Evolutionary conservation across 1,140 invertebrate genomes (phyloP).

Genomic region (Anastrepha obliqua): DNA sequence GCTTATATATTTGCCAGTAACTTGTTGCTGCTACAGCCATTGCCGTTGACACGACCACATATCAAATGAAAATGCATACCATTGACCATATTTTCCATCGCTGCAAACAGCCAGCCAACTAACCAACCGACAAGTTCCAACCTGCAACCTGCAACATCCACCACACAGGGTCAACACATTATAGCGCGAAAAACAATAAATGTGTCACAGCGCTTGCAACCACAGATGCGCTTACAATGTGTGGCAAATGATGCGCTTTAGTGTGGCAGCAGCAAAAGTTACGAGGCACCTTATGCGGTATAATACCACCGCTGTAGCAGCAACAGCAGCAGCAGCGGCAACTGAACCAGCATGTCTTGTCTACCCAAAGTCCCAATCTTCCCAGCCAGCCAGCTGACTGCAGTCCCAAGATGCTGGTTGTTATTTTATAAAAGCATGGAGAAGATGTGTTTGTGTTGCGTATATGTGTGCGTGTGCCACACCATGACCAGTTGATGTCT

Average conservation of each 20-base stretch:
- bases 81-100: neutral
- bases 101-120: neutral
- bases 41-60: too few relatives aligned
- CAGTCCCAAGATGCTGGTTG: neutral
- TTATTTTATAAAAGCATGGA: neutral
- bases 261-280: conserved; percentile 18
- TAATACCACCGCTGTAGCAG: neutral
- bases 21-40: too few relatives aligned
- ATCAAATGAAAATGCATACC: too few relatives aligned
- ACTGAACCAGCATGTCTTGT: neutral
- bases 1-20: too few relatives aligned
- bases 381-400: neutral
- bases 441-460: neutral
- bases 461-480: neutral
- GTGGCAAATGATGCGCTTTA: conserved; percentile 15
- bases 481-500: conserved; percentile 7
- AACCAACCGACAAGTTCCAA: neutral
- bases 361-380: neutral
- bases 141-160: neutral
- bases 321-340: neutral
- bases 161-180: conserved; percentile 20
- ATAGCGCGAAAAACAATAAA: conserved; percentile 10
- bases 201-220: conserved; percentile 29
- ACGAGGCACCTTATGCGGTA: conserved; percentile 30
- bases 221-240: neutral